These are phyloP conservation scores for Archaeoteleia sp. DNA, from an alignment of 2,888 invertebrate species.

Conservation along the genomic window DNA sequence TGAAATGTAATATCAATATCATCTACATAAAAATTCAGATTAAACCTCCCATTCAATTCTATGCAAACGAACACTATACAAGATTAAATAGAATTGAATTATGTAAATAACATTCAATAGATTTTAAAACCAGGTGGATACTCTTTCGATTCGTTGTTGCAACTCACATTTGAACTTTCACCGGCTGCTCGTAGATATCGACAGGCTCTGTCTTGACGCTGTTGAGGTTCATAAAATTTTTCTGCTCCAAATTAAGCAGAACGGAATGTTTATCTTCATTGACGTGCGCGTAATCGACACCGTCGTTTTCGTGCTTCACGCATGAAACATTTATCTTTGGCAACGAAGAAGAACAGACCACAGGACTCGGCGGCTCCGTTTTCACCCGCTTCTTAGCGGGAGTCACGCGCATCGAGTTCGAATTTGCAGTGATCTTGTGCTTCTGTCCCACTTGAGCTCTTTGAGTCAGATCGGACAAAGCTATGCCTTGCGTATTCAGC, in stretches of 20 bases:
- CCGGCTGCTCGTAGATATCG: constrained; percentile 62
- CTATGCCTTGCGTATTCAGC: constrained; percentile 85
- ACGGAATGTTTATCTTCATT: constrained; percentile 65
- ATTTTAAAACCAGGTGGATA: too few relatives aligned
- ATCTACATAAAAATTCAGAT: too few relatives aligned
- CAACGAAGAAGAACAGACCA: constrained; percentile 25
- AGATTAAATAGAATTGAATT: constrained; percentile 9
- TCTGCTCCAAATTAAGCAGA: constrained; percentile 57
- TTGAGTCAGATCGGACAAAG: constrained; percentile 82
- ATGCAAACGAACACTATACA: neutral
- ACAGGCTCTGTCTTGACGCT: constrained; percentile 65
- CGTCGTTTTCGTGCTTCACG: constrained; percentile 68
- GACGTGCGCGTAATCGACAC: constrained; percentile 67
- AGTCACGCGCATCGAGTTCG: constrained; percentile 75
- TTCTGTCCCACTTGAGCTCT: constrained; percentile 75
- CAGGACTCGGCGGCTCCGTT: constrained; percentile 54
- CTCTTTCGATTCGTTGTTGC: too few relatives aligned
- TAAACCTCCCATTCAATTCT: too few relatives aligned
- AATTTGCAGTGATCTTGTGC: constrained; percentile 77
- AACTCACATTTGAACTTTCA: constrained; percentile 63
- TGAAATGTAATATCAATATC: constrained; percentile 3
- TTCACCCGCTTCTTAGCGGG: constrained; percentile 73
- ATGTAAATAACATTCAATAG: neutral
- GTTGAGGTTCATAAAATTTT: constrained; percentile 58
- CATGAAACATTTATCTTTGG: constrained; percentile 38